Base-by-base conservation (phyloP, 2,113 vertebrate species). In the Oreochromis tanganicae region DNA sequence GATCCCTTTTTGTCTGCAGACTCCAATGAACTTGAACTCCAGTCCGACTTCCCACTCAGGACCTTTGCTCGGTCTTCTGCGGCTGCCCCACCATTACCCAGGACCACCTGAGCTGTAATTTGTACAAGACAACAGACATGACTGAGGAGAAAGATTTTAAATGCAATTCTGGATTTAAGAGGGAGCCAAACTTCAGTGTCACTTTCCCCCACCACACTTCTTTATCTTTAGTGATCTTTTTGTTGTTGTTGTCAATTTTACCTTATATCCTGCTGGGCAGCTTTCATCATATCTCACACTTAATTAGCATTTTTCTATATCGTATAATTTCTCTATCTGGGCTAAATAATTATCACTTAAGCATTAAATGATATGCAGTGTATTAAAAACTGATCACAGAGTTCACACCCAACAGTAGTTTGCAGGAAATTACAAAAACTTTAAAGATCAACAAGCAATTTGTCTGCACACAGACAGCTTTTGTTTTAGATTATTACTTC, bases 1-100 rank as follows among this genome's bases (percentile, higher is more conserved):
- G 89, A 93, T 41, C 98, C 97, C 90, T 97, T 98, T 90, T 96
- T 91, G 56, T 97, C 96, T 14, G 94, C 95, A 38, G 96, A 96
- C 90, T 97, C 97, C 94, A 97, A 91, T 19, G 96, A 96, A 89
- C 96, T 66, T 0, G 91, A 82, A 80, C 80, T 93, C 96, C 95
- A 96, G 46, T 96, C 95, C 43, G 75, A 38, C 85, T 94, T 94
- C 63, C 97, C 97, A 0, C 97, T 96, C 88, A 97, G 94, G 48
- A 89, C 54, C 93, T 98, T 0, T 85, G 95, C 85, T 95, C 89
- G 97, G 95, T 98, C 98, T 84, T 99, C 98, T 1, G 97, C 95
- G 9, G 88, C 92, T 46, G 97, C 94, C 7, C 96, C 97, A 79
- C 98, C 97, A 83, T 98, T 98, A 0, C 97, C 97, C 84, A 98